A percentile compares a stretch with the other conserved stretches of the same genome.
These are phyloP conservation scores for Perodicticus potto DNA, from an alignment of 2,797 vertebrate genomes.

Conservation along the genomic window DNA sequence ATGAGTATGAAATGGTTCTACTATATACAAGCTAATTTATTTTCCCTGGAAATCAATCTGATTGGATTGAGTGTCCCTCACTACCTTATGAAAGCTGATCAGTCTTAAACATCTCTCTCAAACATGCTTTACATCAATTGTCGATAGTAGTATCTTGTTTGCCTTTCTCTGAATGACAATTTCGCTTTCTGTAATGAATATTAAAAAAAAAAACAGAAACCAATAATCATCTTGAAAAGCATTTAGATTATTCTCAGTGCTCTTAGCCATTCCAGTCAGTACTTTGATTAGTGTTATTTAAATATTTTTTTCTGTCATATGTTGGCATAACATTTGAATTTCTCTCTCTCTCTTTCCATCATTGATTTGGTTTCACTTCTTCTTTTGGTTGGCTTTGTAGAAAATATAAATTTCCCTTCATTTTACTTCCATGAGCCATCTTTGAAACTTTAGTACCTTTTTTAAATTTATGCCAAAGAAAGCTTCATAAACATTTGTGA, in stretches of 20 bases:
- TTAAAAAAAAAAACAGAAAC: constrained; percentile 35
- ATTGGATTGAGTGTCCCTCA: constrained; percentile 38
- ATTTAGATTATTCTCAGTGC: constrained; percentile 26
- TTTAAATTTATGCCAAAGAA: constrained; percentile 36
- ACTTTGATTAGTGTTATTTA: constrained; percentile 64
- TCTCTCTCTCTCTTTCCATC: neutral
- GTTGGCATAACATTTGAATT: constrained; percentile 21
- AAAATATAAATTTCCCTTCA: constrained; percentile 29
- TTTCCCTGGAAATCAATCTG: constrained; percentile 52
- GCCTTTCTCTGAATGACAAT: neutral
- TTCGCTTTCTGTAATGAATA: constrained; percentile 41
- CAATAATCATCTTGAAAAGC: constrained; percentile 46
- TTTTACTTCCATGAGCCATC: neutral
- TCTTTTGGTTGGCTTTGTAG: constrained; percentile 48
- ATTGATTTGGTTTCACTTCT: constrained; percentile 39
- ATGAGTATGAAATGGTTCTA: constrained; percentile 47
- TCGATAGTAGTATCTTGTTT: constrained; percentile 52
- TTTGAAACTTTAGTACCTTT: constrained; percentile 29
- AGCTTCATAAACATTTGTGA: constrained; percentile 34
- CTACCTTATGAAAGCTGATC: constrained; percentile 40
- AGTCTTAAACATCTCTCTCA: constrained; percentile 20
- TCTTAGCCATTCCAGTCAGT: constrained; percentile 7
- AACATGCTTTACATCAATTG: constrained; percentile 42
- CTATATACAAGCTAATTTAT: constrained; percentile 25
- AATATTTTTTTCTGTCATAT: constrained; percentile 58